phyloP scores from a whole-genome alignment of 2,113 vertebrate species.

The Phrynocephalus versicolor region DNA sequence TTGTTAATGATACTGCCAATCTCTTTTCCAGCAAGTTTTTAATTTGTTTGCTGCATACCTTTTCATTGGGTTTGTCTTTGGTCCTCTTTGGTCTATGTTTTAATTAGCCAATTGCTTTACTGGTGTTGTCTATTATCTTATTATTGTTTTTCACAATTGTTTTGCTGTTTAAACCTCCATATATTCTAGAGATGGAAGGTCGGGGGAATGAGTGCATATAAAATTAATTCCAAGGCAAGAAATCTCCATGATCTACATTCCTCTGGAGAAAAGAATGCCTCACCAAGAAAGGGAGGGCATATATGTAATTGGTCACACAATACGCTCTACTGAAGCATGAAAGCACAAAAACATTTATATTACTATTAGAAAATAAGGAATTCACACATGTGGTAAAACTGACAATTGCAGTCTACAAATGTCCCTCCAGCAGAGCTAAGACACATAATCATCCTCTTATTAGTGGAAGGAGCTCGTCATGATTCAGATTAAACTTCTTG shows the following conservation, averaged over 20 bases:
- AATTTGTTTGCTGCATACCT: not conserved
- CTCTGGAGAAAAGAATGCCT: conserved; percentile 45
- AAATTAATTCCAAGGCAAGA: not conserved
- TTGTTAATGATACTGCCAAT: not conserved
- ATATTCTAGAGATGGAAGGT: not conserved
- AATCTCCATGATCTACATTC: conserved; percentile 36
- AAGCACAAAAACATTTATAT: conserved; percentile 35
- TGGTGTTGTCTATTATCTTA: not conserved
- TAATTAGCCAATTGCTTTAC: no score
- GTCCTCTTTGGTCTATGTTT: not conserved
- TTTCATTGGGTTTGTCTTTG: not conserved
- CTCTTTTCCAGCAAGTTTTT: not conserved
- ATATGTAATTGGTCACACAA: conserved; percentile 36
- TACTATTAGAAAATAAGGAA: conserved; percentile 39
- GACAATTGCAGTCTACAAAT: not conserved
- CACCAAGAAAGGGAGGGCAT: conserved; percentile 37
- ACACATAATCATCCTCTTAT: not conserved
- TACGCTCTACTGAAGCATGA: conserved; percentile 28
- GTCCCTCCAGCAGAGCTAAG: not conserved
- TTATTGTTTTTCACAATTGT: not conserved
- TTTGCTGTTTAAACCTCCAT: not conserved
- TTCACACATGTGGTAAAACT: not conserved
- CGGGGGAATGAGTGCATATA: not conserved
- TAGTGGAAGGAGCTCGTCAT: conserved; percentile 10
- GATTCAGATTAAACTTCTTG: not conserved